Percentiles rank a stretch among this genome's conserved stretches.
phyloP scores from a whole-genome alignment of 2,888 invertebrate species.

The Drosophila emarginata region DNA sequence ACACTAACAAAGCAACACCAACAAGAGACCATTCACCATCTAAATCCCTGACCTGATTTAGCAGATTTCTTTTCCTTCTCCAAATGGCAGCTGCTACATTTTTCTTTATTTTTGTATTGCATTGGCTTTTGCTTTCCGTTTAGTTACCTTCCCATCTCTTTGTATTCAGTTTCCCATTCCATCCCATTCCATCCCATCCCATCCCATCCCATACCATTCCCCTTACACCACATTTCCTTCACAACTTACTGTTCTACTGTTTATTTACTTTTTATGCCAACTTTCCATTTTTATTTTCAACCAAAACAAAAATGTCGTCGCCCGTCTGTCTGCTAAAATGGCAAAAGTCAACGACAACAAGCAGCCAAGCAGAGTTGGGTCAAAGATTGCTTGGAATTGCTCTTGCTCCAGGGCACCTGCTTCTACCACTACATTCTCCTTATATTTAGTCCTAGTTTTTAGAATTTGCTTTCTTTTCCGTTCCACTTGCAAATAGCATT shows the following conservation, averaged over 20 bases:
- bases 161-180: neutral
- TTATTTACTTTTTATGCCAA: conserved; percentile 67
- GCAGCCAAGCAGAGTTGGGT: conserved; percentile 9
- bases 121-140: conserved; percentile 68
- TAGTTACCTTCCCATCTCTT: conserved; percentile 60
- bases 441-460: neutral
- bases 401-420: conserved; percentile 8
- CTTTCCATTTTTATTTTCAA: conserved; percentile 65
- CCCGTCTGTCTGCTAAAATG: conserved; percentile 58
- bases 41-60: conserved; percentile 74
- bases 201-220: no score
- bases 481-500: conserved; percentile 58
- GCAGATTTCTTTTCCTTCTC: conserved; percentile 31
- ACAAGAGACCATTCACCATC: conserved; percentile 27
- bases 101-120: conserved; percentile 38
- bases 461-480: conserved; percentile 14
- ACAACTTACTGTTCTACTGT: conserved; percentile 30
- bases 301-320: conserved; percentile 43
- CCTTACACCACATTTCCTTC: conserved; percentile 25
- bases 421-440: neutral
- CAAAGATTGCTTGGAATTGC: neutral
- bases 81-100: conserved; percentile 23
- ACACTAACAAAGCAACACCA: conserved; percentile 38
- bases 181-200: no score
- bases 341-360: conserved; percentile 29